Percentiles rank a stretch among this genome's conserved stretches.
These are phyloP conservation scores for Catalaphyllia jardinei DNA, from an alignment of 64 coral and sea anemone species.

Conservation along the genomic window DNA sequence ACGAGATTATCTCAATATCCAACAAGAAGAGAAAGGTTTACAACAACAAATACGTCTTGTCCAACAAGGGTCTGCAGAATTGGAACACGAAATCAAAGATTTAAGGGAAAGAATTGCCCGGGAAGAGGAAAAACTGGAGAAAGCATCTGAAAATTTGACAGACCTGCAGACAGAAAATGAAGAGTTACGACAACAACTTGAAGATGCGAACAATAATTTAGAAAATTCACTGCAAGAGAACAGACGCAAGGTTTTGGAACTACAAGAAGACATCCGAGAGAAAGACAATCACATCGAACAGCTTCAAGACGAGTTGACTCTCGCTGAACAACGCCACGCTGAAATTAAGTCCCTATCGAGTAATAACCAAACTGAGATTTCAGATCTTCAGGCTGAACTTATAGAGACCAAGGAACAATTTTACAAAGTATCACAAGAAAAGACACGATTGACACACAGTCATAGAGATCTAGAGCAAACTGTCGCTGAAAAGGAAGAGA, in stretches of 20 bases:
- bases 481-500: neutral
- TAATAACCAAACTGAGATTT: constrained; percentile 20
- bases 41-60: neutral
- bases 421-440: constrained; percentile 39
- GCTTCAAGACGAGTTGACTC: constrained; percentile 29
- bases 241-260: constrained; percentile 27
- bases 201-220: constrained; percentile 30
- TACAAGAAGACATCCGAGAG: constrained; percentile 30
- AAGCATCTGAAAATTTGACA: constrained; percentile 28
- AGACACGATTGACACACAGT: neutral
- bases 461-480: neutral
- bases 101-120: constrained; percentile 41
- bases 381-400: constrained; percentile 43
- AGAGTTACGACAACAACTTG: constrained; percentile 47
- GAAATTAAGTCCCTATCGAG: constrained; percentile 48
- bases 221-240: constrained; percentile 52
- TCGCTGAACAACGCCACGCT: constrained; percentile 32
- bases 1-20: neutral
- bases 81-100: constrained; percentile 47
- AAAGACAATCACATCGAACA: constrained; percentile 51
- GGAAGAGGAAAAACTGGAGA: constrained; percentile 21
- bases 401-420: constrained; percentile 49
- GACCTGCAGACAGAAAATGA: constrained; percentile 54
- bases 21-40: neutral
- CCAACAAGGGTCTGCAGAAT: constrained; percentile 34